Base-by-base conservation (phyloP, 2,113 vertebrate species). In the Eulemur rufifrons region DNA sequence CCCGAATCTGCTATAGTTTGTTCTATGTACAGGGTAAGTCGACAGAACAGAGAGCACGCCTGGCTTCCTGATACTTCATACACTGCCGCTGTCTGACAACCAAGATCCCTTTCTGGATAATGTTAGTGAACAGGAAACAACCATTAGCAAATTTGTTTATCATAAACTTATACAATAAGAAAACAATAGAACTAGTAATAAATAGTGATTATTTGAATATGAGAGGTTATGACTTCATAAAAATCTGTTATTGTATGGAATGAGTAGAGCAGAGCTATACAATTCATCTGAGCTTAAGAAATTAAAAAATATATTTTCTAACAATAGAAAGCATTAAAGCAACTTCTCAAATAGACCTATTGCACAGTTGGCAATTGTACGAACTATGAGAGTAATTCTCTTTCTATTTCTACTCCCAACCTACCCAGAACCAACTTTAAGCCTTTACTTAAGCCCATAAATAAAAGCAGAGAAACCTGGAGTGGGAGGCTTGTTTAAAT, bases 71-170 rank as follows among this genome's bases (percentile, higher is more conserved):
- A 1, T 6, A 27, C 45, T 76, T 17, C 45, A 77, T 5, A 9
- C 0, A 8, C 7, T 39, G 14, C 8, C 8, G 0, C 23, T 59
- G 0, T 56, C 11, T 45, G 50, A 27, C 39, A 59, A 7, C 6
- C 59, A 39, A 34, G 14, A 32, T 52, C 39, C 1, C 9, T 50
- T 89, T 71, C 64, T 59, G 56, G 23, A 34, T 82, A 76, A 82
- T 45, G 21, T 34, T 27, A 6, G 2, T 13, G 15, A 89, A 68
- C 17, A 91, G 61, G 47, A 88, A 89, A 56, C 21, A 63, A 42
- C 64, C 27, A 54, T 54, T 83, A 89, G 5, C 32, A 59, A 73
- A 89, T 59, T 4, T 50, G 50, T n/a, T 47, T 85, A 85, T 85
- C 54, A 54, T 17, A 90, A 18, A 80, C 17, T 2, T 66, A 3